phyloP scores from a whole-genome alignment of 2,797 vertebrate genomes.

The Pantherophis alleghaniensis region DNA sequence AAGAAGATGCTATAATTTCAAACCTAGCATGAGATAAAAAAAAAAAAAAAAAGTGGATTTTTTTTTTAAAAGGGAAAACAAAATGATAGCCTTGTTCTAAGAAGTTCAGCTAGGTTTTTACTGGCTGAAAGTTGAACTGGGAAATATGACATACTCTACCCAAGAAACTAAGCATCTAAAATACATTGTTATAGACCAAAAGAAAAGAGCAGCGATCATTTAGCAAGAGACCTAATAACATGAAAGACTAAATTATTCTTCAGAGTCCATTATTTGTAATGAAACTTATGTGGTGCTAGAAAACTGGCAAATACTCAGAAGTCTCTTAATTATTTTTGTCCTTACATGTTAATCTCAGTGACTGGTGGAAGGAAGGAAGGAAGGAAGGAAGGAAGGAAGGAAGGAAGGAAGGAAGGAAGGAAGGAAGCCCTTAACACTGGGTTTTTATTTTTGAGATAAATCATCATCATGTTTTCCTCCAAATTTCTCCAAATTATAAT shows the following conservation, averaged over 20 bases:
- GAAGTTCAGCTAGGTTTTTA: not conserved
- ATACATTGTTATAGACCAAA: not conserved
- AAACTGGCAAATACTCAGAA: constrained; percentile 37
- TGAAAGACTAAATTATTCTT: constrained; percentile 75
- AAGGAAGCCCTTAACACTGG: not conserved
- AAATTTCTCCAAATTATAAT: not conserved
- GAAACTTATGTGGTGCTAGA: constrained; percentile 37
- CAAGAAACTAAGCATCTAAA: constrained; percentile 17
- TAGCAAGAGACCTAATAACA: constrained; percentile 75
- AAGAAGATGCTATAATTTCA: not conserved
- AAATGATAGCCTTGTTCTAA: fast-evolving
- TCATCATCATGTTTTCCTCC: constrained; percentile 39
- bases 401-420: not conserved
- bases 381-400: not conserved
- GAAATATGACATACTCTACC: constrained; percentile 37
- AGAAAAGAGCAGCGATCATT: constrained; percentile 74
- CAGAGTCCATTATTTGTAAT: constrained; percentile 34
- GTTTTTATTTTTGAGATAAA: constrained; percentile 46
- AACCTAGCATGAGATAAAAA: not conserved
- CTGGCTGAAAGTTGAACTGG: constrained; percentile 17
- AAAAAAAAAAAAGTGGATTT: not conserved
- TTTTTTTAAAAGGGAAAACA: not conserved
- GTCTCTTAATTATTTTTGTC: constrained; percentile 24
- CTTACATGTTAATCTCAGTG: constrained; percentile 42
- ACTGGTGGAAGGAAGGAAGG: not conserved